phyloP scores from a whole-genome alignment of 1,140 invertebrate genomes.

The Heterodera schachtii region DNA sequence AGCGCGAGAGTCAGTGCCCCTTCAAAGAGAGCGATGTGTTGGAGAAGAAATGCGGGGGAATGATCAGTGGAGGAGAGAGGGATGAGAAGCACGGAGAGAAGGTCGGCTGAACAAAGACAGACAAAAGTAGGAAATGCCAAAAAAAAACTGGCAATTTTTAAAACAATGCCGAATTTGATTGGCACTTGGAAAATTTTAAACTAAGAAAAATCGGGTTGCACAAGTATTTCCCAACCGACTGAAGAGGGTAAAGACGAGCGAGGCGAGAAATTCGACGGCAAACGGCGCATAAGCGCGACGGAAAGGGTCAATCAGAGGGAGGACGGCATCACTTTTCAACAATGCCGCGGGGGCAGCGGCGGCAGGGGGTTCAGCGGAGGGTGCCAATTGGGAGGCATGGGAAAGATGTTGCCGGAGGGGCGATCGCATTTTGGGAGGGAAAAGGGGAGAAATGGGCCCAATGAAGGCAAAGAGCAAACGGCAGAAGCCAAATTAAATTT shows the following conservation, averaged over 20 bases:
- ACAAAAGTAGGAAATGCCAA: background rate
- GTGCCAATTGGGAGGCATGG: background rate
- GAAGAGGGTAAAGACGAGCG: slow-evolving; percentile 35
- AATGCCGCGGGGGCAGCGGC: background rate
- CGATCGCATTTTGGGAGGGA: background rate
- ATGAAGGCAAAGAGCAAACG: background rate
- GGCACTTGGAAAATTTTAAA: background rate
- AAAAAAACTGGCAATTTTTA: no score
- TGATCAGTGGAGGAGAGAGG: background rate
- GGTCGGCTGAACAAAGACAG: slow-evolving; percentile 22
- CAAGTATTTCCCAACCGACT: slow-evolving; percentile 12
- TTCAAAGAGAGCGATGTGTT: slow-evolving; percentile 7
- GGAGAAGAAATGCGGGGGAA: background rate
- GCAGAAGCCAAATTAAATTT: background rate
- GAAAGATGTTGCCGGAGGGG: background rate
- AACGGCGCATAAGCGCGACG: slow-evolving; percentile 32
- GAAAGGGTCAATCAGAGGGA: slow-evolving; percentile 29
- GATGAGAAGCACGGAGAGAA: slow-evolving; percentile 29
- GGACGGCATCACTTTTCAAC: background rate
- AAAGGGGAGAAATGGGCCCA: no score
- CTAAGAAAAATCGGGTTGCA: background rate
- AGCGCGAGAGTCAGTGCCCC: slow-evolving; percentile 2
- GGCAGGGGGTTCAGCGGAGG: background rate
- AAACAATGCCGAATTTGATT: no score
- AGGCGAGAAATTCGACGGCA: slow-evolving; percentile 34